Conservation (phyloP, 2,113 vertebrate species). For the Sakesphorus luctuosus region DNA sequence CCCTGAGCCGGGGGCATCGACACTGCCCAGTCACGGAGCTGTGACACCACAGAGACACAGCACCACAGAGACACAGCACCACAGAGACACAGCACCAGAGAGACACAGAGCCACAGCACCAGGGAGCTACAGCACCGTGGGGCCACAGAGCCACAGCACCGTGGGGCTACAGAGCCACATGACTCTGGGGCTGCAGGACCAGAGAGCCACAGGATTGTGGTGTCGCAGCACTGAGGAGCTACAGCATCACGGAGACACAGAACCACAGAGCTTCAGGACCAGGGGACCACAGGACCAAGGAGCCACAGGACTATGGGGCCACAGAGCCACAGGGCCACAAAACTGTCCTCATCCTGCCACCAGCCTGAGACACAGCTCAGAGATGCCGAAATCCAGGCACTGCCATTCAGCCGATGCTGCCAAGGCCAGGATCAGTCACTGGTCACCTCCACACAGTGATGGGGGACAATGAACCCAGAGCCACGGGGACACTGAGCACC, state of each 20-base stretch:
- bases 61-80: neutral
- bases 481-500: rapidly evolving
- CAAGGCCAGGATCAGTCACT: rapidly evolving
- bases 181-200: too few species aligned
- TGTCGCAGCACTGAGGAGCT: too few species aligned
- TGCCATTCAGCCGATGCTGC: neutral
- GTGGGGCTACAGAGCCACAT: too few species aligned
- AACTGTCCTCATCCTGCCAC: neutral
- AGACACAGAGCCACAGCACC: neutral
- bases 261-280: too few species aligned
- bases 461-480: neutral
- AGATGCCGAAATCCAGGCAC: rapidly evolving
- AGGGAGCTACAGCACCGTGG: too few species aligned
- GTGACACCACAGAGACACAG: neutral
- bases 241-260: too few species aligned
- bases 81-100: rapidly evolving
- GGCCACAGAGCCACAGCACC: too few species aligned
- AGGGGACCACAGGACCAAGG: too few species aligned
- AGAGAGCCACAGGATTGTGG: too few species aligned
- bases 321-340: rapidly evolving
- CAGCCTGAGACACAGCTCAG: rapidly evolving
- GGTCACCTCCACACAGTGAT: neutral
- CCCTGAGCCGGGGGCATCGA: neutral
- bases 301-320: too few species aligned
- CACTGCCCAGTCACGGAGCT: neutral